Percentiles rank a stretch among this genome's conserved stretches.
These are phyloP conservation scores for Dipodomys spectabilis DNA, from an alignment of 2,113 vertebrate genomes.

Conservation along the genomic window DNA sequence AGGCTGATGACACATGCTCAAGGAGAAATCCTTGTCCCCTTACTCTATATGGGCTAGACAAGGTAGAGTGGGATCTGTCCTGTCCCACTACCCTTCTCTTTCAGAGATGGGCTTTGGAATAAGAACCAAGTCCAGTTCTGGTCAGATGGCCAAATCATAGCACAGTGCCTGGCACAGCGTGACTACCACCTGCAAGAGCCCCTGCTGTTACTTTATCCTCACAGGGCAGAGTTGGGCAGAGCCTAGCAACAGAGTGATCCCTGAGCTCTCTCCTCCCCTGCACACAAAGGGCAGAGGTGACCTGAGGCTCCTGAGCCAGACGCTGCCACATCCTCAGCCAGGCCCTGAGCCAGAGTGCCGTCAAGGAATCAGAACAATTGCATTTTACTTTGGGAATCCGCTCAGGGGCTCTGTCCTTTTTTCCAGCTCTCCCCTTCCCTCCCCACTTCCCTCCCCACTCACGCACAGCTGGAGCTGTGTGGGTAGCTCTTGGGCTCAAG, in stretches of 20 bases:
- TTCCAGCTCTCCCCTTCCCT: neutral
- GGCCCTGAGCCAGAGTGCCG: conserved; percentile 61
- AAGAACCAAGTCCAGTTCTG: neutral
- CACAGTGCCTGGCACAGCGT: neutral
- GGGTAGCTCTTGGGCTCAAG: conserved; percentile 6
- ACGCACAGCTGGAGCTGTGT: neutral
- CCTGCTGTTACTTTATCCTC: neutral
- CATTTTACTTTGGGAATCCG: conserved; percentile 50
- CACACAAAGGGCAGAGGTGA: conserved; percentile 7
- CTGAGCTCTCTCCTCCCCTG: fast-evolving
- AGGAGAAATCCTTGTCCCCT: neutral
- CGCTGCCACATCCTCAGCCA: neutral
- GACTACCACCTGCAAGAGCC: neutral
- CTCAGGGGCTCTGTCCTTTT: conserved; percentile 1
- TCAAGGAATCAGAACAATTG: conserved; percentile 73
- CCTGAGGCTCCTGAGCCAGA: conserved; percentile 59
- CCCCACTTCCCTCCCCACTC: neutral
- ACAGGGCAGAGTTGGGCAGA: neutral
- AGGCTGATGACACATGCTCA: neutral
- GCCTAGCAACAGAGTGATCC: neutral
- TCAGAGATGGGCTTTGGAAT: neutral
- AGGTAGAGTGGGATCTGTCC: neutral
- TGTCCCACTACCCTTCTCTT: neutral
- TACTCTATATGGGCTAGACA: neutral
- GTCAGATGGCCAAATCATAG: neutral